Base-by-base conservation (phyloP, 2,888 invertebrate genomes). In the Pasiphila rectangulata region DNA sequence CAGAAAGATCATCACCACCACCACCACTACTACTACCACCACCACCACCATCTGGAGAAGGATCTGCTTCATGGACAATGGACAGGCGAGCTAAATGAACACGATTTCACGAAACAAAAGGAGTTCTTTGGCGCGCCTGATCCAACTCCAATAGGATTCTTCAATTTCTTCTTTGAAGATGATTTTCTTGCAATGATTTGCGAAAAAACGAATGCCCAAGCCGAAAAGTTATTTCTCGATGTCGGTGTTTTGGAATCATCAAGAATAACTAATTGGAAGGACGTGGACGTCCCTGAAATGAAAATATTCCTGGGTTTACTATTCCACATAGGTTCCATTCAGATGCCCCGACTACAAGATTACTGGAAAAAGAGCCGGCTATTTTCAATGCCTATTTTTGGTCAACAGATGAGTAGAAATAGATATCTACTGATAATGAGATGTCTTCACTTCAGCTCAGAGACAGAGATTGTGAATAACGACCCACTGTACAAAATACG, bases 381-480 rank as follows among this genome's bases (percentile, higher is more conserved):
- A n/a, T 64, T 57, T 48, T 27, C 25, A 5, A 45, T 63, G 25
- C 57, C 53, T 0, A 44, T 55, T 47, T 64, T 61, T 32, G 17
- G 25, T 3, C 6, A 59, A 23, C 37, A 56, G 13, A 63, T 61
- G 60, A 21, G 41, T 10, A 37, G 59, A 3, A 56, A 61, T 27
- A 46, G 61, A 45, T 63, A 69, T 61, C 39, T 72, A 6, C 35
- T 57, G 39, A 54, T 63, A 12, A 63, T 43, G 41, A 43, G 46
- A 37, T 50, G 27, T 38, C 30, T 51, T 12, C 29, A 48, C 40
- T 73, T 72, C 51, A n/a, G n/a, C n/a, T n/a, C n/a, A n/a, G n/a
- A n/a, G 57, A 53, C 6, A 53, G 57, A 56, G 34, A 43, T 48
- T 25, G 53, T 72, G 57, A 60, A 59, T 69, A 41, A 54, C 46